Conservation (phyloP, 2,888 invertebrate genomes). For the Subacronicta megacephala region DNA sequence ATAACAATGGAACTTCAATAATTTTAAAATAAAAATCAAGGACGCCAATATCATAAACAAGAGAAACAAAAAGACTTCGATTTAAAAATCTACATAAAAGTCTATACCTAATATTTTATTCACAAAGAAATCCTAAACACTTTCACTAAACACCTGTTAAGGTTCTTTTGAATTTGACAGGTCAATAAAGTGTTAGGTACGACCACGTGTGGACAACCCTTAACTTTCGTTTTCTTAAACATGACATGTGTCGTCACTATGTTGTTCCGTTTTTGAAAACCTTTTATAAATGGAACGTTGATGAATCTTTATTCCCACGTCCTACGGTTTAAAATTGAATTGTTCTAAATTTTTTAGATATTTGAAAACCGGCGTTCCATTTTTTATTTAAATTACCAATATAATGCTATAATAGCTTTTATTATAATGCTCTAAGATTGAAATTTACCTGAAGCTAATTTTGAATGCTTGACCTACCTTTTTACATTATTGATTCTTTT, state of each 20-base stretch:
- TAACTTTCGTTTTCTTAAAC: constrained; percentile 50
- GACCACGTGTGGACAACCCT: constrained; percentile 27
- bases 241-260: constrained; percentile 53
- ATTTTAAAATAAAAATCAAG: no score
- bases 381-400: constrained; percentile 25
- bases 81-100: background rate
- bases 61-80: background rate
- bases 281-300: background rate
- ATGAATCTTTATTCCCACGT: background rate
- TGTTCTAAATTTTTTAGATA: background rate
- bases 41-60: no score
- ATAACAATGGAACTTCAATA: no score
- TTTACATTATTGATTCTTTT: constrained; percentile 24
- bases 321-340: constrained; percentile 19
- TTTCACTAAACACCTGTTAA: constrained; percentile 55
- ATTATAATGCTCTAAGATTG: constrained; percentile 41
- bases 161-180: constrained; percentile 8
- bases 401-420: constrained; percentile 16
- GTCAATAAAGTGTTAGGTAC: constrained; percentile 37
- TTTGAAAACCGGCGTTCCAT: constrained; percentile 15
- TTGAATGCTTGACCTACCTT: constrained; percentile 37
- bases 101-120: background rate
- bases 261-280: constrained; percentile 9
- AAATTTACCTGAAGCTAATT: constrained; percentile 33
- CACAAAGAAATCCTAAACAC: constrained; percentile 28